phyloP scores from a whole-genome alignment of 2,888 invertebrate genomes.

The Beris chalybata region DNA sequence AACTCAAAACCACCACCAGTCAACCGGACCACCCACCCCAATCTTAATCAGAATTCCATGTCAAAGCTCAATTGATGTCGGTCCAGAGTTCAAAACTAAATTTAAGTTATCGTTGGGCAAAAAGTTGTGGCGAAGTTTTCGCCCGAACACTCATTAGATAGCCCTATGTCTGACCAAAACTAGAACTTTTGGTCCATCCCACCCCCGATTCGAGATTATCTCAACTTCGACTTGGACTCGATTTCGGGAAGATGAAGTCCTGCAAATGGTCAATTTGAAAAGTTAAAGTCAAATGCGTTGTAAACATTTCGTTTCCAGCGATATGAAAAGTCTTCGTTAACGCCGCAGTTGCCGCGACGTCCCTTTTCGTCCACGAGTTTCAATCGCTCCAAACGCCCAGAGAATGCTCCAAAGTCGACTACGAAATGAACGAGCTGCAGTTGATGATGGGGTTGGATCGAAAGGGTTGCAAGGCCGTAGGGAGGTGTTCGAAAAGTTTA shows the following conservation, averaged over 20 bases:
- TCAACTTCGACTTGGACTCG: constrained; percentile 19
- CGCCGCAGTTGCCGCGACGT: background rate
- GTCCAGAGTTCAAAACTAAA: constrained; percentile 24
- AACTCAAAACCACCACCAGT: too few relatives aligned
- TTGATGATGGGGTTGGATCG: background rate
- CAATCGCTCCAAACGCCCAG: background rate
- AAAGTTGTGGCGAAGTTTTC: constrained; percentile 21
- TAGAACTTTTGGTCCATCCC: background rate
- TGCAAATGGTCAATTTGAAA: constrained; percentile 34
- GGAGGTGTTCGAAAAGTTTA: constrained; percentile 32
- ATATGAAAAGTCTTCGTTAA: background rate
- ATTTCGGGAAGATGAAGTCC: constrained; percentile 23
- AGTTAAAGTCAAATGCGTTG: constrained; percentile 32
- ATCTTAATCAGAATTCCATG: constrained; percentile 29
- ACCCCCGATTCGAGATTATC: constrained; percentile 28
- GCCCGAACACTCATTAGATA: constrained; percentile 20
- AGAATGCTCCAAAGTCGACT: background rate
- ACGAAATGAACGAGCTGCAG: background rate
- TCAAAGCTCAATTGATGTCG: constrained; percentile 37
- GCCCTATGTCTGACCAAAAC: constrained; percentile 1
- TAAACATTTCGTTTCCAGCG: constrained; percentile 29
- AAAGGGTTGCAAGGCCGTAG: background rate
- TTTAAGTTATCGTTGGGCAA: constrained; percentile 24
- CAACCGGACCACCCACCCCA: background rate
- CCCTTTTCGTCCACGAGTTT: too few relatives aligned